phyloP scores from a whole-genome alignment of 2,113 vertebrate genomes.

The Delphinapterus leucas region DNA sequence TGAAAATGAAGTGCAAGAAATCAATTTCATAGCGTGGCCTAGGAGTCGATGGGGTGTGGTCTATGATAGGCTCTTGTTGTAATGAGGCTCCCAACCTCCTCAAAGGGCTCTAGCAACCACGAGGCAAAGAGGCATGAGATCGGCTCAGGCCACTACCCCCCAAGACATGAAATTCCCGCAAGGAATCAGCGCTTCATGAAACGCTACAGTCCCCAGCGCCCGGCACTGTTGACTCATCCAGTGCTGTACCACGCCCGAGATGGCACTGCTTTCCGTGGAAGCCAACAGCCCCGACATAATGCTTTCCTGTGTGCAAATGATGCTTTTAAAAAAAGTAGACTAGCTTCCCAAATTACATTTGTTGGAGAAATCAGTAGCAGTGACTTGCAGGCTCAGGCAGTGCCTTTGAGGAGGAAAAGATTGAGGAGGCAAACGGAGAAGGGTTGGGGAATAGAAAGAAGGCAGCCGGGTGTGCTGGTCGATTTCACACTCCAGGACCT shows the following conservation, averaged over 20 bases:
- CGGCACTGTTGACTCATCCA: accelerated
- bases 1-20: not conserved
- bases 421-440: accelerated
- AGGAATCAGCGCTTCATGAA: not conserved
- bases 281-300: not conserved
- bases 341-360: not conserved
- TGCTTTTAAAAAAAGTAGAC: not conserved
- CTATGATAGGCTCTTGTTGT: not conserved
- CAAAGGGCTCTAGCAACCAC: not conserved
- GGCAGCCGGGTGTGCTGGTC: not conserved
- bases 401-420: not conserved
- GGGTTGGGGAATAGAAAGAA: not conserved
- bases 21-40: not conserved
- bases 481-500: not conserved
- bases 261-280: not conserved
- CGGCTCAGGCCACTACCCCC: not conserved
- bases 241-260: not conserved
- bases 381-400: not conserved
- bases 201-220: not conserved
- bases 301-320: not conserved
- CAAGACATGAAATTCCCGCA: not conserved
- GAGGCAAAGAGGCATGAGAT: not conserved
- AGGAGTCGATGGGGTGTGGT: not conserved
- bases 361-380: not conserved
- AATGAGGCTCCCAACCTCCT: not conserved